A percentile compares a stretch with the other conserved stretches of the same genome.
phyloP scores from a whole-genome alignment of 2,113 vertebrate genomes.

The Tricholaema leucomelas region DNA sequence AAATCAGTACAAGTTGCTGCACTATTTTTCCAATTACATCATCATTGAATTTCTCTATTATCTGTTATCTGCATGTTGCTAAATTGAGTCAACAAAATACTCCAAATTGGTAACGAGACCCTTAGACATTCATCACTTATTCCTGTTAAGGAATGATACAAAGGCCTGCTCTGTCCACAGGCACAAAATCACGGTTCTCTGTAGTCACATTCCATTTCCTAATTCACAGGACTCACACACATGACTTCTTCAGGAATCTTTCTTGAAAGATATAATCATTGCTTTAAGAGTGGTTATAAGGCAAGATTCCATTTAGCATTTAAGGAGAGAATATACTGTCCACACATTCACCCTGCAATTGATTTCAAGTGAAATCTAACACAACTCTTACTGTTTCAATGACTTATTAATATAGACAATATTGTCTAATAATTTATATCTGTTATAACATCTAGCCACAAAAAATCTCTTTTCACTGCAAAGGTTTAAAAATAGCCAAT shows the following conservation, averaged over 20 bases:
- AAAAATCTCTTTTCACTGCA: background rate
- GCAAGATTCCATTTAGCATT: conserved; percentile 43
- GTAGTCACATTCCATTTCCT: background rate
- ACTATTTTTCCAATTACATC: conserved; percentile 6
- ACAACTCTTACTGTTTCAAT: background rate
- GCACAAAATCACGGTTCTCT: background rate
- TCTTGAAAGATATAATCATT: conserved; percentile 33
- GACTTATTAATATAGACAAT: background rate
- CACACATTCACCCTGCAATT: conserved; percentile 3
- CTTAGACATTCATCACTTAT: background rate
- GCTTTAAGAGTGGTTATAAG: conserved; percentile 48
- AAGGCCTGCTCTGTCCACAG: background rate
- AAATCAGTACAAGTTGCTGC: background rate
- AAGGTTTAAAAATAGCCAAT: background rate
- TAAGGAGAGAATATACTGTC: conserved; percentile 35
- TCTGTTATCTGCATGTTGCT: background rate
- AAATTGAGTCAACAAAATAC: background rate
- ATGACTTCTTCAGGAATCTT: conserved; percentile 11
- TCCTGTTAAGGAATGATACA: background rate
- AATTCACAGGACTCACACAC: background rate
- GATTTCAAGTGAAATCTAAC: conserved; percentile 4
- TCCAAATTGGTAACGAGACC: conserved; percentile 24
- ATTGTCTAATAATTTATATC: background rate
- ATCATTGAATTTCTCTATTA: conserved; percentile 9
- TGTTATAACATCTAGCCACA: background rate